These are phyloP conservation scores for Seriola rivoliana DNA, from an alignment of 2,113 vertebrate species.

Conservation along the genomic window DNA sequence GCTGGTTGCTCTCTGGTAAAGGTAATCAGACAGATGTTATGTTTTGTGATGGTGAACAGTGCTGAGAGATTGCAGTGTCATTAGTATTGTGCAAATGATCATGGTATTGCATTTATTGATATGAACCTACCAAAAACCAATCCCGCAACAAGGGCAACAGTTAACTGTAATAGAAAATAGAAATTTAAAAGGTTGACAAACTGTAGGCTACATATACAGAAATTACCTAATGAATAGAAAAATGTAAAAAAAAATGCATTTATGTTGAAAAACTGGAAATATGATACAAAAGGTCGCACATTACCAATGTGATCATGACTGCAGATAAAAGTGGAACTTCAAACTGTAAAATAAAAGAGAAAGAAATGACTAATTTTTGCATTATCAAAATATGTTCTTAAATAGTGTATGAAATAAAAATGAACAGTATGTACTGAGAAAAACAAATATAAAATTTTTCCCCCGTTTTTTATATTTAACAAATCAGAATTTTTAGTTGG, in stretches of 20 bases:
- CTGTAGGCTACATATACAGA: too few relatives aligned
- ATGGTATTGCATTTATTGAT: neutral
- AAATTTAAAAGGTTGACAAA: neutral
- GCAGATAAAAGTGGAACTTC: neutral
- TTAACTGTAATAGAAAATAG: conserved; percentile 34
- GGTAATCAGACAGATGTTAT: neutral
- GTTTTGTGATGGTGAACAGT: neutral
- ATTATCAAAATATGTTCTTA: neutral
- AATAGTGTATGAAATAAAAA: neutral
- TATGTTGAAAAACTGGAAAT: neutral
- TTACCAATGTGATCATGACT: conserved; percentile 52
- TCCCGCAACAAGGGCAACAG: conserved; percentile 28
- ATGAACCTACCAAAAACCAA: conserved; percentile 50
- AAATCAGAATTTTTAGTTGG: neutral
- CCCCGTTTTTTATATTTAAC: neutral
- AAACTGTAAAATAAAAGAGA: neutral
- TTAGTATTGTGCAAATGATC: neutral
- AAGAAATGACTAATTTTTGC: neutral
- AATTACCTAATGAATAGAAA: too few relatives aligned
- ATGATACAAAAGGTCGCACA: neutral
- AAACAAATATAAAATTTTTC: neutral
- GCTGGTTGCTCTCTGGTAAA: conserved; percentile 37
- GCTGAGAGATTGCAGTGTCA: neutral
- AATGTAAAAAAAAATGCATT: neutral
- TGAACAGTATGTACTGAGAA: too few relatives aligned